Evolutionary conservation across 2,888 invertebrate species (phyloP).

Genomic region (Clostera curtula): DNA sequence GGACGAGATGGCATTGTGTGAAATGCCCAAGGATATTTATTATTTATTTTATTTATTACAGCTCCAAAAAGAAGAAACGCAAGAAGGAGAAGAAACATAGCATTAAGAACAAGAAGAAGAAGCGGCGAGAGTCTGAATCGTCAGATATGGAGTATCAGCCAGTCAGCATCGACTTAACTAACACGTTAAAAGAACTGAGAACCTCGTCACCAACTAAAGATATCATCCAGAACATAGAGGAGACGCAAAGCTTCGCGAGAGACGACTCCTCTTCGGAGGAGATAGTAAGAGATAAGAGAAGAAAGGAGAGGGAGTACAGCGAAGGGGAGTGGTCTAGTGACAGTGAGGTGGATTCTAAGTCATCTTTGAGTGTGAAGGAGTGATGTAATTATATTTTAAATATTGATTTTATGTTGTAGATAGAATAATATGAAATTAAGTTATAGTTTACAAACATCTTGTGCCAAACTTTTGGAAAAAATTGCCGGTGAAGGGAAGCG

Average conservation of each 20-base stretch:
- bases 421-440: too few species aligned
- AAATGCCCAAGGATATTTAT: too few species aligned
- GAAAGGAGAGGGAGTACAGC: constrained; percentile 53
- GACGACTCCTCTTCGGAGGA: constrained; percentile 34
- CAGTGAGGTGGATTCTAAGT: constrained; percentile 44
- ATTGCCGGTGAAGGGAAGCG: too few species aligned
- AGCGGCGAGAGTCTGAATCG: constrained; percentile 23
- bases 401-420: constrained; percentile 2
- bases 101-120: constrained; percentile 47
- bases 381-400: too few species aligned
- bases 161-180: constrained; percentile 47
- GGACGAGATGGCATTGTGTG: too few species aligned
- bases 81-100: constrained; percentile 54
- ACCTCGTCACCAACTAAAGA: constrained; percentile 53
- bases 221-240: constrained; percentile 30
- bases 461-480: too few species aligned
- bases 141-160: constrained; percentile 30
- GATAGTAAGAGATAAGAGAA: constrained; percentile 22
- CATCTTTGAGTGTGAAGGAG: constrained; percentile 22
- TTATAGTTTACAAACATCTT: too few species aligned
- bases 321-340: constrained; percentile 70
- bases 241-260: constrained; percentile 12
- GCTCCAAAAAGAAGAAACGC: constrained; percentile 51
- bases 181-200: constrained; percentile 52
- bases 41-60: constrained; percentile 17